Conservation (phyloP, 2,888 invertebrate species). For the Troides helena region DNA sequence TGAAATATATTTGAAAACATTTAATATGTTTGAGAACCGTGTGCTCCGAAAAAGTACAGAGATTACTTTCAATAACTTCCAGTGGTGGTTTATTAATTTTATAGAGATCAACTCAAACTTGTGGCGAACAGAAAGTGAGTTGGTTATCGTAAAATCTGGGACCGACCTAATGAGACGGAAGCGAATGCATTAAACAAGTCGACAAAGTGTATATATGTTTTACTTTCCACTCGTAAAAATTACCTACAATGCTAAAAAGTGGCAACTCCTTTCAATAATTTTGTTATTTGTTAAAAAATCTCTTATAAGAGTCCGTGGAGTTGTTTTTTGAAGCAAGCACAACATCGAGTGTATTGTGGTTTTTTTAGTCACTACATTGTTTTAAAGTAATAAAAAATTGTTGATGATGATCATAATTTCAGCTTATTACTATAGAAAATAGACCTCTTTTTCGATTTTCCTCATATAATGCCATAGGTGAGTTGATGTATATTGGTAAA, state of each 20-base stretch:
- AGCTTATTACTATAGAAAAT: too few species aligned
- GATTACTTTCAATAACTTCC: conserved; percentile 4
- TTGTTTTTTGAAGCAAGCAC: too few species aligned
- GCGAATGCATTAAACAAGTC: conserved; percentile 15
- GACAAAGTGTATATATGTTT: conserved; percentile 7
- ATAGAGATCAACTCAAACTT: conserved; percentile 20
- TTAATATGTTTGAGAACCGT: too few species aligned
- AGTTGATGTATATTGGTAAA: too few species aligned
- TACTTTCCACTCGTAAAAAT: conserved; percentile 17
- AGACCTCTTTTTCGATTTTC: too few species aligned
- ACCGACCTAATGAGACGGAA: conserved; percentile 26
- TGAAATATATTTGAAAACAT: too few species aligned
- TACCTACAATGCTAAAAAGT: neutral
- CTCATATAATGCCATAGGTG: too few species aligned
- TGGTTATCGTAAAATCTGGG: conserved; percentile 17
- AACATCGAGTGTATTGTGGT: too few species aligned
- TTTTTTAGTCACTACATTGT: too few species aligned
- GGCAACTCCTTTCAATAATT: neutral
- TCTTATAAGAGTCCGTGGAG: too few species aligned
- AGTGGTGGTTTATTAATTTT: conserved; percentile 13
- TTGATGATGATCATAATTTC: too few species aligned
- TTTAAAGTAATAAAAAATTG: too few species aligned
- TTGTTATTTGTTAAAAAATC: neutral
- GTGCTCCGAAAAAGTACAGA: neutral
- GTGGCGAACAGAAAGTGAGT: conserved; percentile 21